Conservation (phyloP, 2,113 vertebrate genomes). For the Herpailurus yagouaroundi region DNA sequence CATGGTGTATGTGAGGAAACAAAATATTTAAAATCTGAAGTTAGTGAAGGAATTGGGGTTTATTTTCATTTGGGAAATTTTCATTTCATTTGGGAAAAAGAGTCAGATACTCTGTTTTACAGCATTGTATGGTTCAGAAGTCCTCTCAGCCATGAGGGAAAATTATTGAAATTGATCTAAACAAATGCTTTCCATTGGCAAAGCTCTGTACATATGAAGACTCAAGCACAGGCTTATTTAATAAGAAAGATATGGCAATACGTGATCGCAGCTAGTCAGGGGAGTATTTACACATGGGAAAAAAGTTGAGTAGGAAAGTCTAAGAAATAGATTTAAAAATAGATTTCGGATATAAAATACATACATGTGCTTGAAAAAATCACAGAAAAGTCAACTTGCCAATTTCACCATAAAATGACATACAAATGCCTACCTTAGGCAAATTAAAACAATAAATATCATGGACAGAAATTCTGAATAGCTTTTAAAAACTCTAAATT, state of each 20-base stretch:
- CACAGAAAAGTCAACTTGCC: background rate
- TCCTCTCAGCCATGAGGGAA: background rate
- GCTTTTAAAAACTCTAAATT: background rate
- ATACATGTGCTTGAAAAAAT: background rate
- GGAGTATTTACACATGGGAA: background rate
- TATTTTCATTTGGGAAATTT: conserved; percentile 24
- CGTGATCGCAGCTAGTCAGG: background rate
- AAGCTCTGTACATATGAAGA: conserved; percentile 30
- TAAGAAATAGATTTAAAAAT: background rate
- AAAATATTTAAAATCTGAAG: conserved; percentile 67
- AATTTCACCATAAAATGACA: background rate
- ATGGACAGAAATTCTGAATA: background rate
- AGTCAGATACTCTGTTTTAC: background rate
- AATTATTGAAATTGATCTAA: conserved; percentile 57
- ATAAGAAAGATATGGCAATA: background rate
- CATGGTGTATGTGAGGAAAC: conserved; percentile 50
- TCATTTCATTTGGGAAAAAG: background rate
- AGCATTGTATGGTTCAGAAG: background rate
- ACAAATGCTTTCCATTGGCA: background rate
- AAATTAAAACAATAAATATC: background rate
- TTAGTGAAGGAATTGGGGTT: conserved; percentile 50
- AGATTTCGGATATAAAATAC: background rate
- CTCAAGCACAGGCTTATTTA: background rate
- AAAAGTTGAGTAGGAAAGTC: background rate
- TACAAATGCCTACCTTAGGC: background rate